A percentile compares a stretch with the other conserved stretches of the same genome.
Conservation (phyloP, 1,140 invertebrate species). For the Drosophila burlai region DNA sequence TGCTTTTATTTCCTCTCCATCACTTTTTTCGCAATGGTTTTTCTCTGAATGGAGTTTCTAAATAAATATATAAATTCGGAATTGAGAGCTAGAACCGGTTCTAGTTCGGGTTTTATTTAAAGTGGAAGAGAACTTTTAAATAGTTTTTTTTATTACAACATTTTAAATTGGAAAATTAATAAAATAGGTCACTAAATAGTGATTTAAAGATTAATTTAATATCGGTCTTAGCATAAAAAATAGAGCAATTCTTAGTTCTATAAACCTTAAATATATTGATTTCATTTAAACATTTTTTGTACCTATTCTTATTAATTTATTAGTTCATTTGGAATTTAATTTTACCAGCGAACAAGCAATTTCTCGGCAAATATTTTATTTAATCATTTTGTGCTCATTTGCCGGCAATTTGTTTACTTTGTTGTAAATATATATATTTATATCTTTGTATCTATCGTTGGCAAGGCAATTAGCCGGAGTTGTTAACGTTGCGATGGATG, state of each 20-base stretch:
- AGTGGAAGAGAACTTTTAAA: not conserved
- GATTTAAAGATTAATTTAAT: not conserved
- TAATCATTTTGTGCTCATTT: conserved; percentile 17
- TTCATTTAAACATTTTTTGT: no score
- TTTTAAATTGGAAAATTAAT: not conserved
- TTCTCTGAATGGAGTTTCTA: conserved; percentile 29
- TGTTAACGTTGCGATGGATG: conserved; percentile 43
- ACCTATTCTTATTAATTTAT: not conserved
- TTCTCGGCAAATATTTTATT: not conserved
- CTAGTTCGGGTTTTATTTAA: conserved; percentile 4
- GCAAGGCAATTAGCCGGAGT: conserved; percentile 40
- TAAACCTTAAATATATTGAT: not conserved
- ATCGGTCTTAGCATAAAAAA: not conserved
- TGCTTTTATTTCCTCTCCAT: conserved; percentile 31
- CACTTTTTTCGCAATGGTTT: conserved; percentile 19
- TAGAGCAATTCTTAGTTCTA: not conserved
- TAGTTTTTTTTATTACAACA: not conserved
- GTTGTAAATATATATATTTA: conserved; percentile 8
- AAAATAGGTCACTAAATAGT: no score
- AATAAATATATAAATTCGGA: not conserved
- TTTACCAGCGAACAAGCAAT: not conserved
- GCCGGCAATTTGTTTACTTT: conserved; percentile 12
- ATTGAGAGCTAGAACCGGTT: not conserved
- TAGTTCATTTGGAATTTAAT: not conserved
- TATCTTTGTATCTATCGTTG: conserved; percentile 34